These are phyloP conservation scores for Gallinago nigripennis DNA, from an alignment of 2,797 vertebrate species.

Conservation along the genomic window DNA sequence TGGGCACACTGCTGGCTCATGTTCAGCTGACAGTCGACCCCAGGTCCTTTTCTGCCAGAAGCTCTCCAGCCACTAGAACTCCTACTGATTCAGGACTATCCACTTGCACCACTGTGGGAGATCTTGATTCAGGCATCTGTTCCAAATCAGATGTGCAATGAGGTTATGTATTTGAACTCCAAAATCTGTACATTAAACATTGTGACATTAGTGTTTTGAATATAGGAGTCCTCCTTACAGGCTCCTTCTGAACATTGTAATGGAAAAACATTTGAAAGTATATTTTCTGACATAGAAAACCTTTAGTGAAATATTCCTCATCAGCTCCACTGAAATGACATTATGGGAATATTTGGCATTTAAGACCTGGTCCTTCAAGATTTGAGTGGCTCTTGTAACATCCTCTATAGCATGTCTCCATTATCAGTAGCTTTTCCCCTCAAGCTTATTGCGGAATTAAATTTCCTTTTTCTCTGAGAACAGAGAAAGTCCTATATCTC, in stretches of 20 bases:
- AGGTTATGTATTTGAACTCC: not conserved
- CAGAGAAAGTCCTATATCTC: not conserved
- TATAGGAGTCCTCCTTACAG: not conserved
- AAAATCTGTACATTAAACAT: not conserved
- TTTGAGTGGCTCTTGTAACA: not conserved
- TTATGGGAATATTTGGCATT: not conserved
- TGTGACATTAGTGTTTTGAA: not conserved
- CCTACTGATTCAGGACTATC: rapidly evolving
- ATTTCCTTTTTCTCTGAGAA: not conserved
- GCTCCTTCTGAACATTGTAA: not conserved
- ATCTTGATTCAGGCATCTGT: not conserved
- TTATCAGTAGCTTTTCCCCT: not conserved
- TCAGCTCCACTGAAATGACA: rapidly evolving
- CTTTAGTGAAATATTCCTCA: not conserved
- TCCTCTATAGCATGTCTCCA: not conserved
- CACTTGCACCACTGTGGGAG: not conserved
- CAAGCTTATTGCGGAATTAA: not conserved
- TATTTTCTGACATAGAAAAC: not conserved
- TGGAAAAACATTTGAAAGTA: not conserved
- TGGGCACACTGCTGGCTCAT: no score
- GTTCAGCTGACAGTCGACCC: no score
- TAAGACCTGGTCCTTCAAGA: not conserved
- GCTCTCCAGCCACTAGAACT: not conserved
- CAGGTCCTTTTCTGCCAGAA: no score
- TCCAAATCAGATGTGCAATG: not conserved